Evolutionary conservation across 2,113 vertebrate genomes (phyloP).

Genomic region (Peromyscus leucopus): DNA sequence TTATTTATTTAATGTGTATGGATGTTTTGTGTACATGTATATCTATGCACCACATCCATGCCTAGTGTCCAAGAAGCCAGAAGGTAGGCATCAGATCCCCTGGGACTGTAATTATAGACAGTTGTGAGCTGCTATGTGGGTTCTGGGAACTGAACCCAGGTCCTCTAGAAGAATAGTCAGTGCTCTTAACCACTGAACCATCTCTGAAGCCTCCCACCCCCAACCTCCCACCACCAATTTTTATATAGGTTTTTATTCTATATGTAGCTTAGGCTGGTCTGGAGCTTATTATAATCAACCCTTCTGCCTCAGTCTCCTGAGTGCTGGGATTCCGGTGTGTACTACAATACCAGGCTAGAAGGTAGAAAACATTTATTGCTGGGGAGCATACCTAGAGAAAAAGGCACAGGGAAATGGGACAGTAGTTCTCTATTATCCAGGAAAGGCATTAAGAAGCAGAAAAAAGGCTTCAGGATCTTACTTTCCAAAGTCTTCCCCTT

Average conservation of each 20-base stretch:
- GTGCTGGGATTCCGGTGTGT: neutral
- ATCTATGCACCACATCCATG: neutral
- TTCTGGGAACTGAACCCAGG: neutral
- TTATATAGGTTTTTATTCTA: neutral
- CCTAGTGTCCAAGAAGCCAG: neutral
- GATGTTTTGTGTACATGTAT: neutral
- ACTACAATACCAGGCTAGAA: neutral
- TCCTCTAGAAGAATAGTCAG: neutral
- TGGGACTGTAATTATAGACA: neutral
- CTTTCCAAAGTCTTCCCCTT: slow-evolving; percentile 22
- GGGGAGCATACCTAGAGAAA: neutral
- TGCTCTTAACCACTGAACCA: neutral
- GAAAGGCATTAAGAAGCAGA: neutral
- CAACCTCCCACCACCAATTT: neutral
- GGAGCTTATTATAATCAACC: neutral
- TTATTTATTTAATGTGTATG: neutral
- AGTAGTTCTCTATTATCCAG: neutral
- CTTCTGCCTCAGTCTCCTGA: neutral
- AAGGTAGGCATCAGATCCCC: neutral
- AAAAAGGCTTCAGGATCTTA: neutral
- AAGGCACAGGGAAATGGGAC: neutral
- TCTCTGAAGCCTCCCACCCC: neutral
- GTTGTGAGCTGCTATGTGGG: neutral
- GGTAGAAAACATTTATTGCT: neutral
- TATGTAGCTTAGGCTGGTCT: neutral